Percentiles rank a stretch among this genome's conserved stretches.
These are phyloP conservation scores for Verasper variegatus DNA, from an alignment of 2,113 vertebrate genomes.

Conservation along the genomic window DNA sequence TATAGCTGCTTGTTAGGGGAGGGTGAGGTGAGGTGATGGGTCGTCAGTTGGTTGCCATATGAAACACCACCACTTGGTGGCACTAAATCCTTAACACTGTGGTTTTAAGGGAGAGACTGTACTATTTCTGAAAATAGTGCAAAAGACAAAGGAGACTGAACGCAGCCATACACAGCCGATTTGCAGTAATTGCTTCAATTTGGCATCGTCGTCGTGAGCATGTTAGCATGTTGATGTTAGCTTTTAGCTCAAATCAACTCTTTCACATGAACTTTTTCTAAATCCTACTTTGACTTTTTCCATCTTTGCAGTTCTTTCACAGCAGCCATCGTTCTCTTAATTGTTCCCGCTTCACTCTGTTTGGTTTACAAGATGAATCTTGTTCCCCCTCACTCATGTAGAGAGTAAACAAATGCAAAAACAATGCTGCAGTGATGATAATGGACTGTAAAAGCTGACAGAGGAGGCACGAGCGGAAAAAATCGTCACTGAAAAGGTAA, in stretches of 20 bases:
- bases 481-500: conserved; percentile 22
- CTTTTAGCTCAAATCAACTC: neutral
- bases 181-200: neutral
- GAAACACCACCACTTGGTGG: neutral
- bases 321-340: neutral
- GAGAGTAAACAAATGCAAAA: conserved; percentile 1
- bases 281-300: neutral
- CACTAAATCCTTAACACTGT: neutral
- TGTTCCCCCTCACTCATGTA: neutral
- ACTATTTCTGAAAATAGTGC: neutral
- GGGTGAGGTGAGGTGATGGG: neutral
- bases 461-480: conserved; percentile 28
- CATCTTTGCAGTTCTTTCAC: neutral
- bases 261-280: neutral
- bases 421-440: conserved; percentile 16
- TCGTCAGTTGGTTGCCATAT: neutral
- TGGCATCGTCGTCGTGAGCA: neutral
- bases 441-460: conserved; percentile 15
- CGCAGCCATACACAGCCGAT: neutral
- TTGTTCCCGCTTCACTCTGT: neutral
- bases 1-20: too few species aligned
- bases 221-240: conserved; percentile 8
- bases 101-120: neutral
- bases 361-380: conserved; percentile 5
- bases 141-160: neutral